Percentiles rank a stretch among this genome's conserved stretches.
Evolutionary conservation across 2,888 invertebrate genomes (phyloP).

Genomic region (Eilema sororculum): DNA sequence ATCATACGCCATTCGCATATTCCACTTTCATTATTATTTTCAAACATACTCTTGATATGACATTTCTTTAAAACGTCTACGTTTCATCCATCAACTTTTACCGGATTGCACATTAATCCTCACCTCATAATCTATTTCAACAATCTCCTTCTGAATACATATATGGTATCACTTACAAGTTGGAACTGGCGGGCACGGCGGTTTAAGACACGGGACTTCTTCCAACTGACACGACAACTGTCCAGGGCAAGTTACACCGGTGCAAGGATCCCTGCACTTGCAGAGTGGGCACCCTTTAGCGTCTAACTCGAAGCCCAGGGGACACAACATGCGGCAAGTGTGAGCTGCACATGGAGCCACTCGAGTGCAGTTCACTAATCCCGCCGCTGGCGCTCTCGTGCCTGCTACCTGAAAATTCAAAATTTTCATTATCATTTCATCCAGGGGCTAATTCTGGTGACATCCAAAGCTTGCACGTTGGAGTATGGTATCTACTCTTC

Average conservation of each 20-base stretch:
- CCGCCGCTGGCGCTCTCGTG: slow-evolving; percentile 89
- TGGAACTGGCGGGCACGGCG: slow-evolving; percentile 94
- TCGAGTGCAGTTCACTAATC: slow-evolving; percentile 90
- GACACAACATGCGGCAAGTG: slow-evolving; percentile 95
- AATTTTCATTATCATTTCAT: neutral
- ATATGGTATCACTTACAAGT: slow-evolving; percentile 86
- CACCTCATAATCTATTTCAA: no score
- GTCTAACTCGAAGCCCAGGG: slow-evolving; percentile 92
- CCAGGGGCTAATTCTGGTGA: no score
- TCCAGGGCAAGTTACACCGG: slow-evolving; percentile 91
- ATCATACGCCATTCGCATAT: no score
- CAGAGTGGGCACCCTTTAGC: slow-evolving; percentile 92
- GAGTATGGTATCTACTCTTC: neutral
- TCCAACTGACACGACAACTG: slow-evolving; percentile 92
- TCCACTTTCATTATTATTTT: no score
- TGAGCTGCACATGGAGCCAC: slow-evolving; percentile 91
- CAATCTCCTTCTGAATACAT: neutral
- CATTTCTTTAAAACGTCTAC: no score
- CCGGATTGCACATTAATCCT: no score
- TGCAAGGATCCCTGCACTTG: slow-evolving; percentile 93
- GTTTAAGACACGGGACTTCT: slow-evolving; percentile 91
- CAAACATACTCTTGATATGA: no score
- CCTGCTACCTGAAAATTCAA: slow-evolving; percentile 87
- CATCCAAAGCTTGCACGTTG: neutral
- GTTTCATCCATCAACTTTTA: no score